A percentile compares a stretch with the other conserved stretches of the same genome.
phyloP scores from a whole-genome alignment of 2,888 invertebrate species.

The Drosophila mimica region DNA sequence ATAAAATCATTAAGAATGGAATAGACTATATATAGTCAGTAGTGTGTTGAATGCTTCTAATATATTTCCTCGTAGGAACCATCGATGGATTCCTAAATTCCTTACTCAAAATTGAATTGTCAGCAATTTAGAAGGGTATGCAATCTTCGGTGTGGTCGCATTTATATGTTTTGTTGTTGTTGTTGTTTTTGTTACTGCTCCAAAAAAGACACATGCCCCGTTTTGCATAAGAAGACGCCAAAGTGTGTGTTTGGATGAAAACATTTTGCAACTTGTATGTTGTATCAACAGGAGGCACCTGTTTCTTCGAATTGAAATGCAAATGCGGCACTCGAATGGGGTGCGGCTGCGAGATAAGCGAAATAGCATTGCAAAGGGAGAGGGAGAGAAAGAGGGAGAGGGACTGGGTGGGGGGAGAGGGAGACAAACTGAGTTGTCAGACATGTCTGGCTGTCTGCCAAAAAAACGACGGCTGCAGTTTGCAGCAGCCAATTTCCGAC shows the following conservation, averaged over 20 bases:
- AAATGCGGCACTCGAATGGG: constrained; percentile 40
- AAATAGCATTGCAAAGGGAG: not conserved
- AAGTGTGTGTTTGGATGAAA: not conserved
- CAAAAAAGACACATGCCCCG: not conserved
- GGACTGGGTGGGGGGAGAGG: not conserved
- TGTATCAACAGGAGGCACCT: constrained; percentile 30
- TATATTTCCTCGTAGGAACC: not conserved
- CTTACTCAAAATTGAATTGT: not conserved
- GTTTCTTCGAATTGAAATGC: constrained; percentile 33
- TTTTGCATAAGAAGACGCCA: not conserved
- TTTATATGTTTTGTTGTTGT: not conserved
- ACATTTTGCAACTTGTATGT: not conserved
- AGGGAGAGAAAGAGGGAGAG: not conserved
- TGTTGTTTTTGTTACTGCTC: not conserved
- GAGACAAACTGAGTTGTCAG: constrained; percentile 27
- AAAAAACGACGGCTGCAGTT: not conserved
- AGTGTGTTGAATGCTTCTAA: no score
- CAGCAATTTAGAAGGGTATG: not conserved
- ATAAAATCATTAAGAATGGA: no score
- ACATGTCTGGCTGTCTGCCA: constrained; percentile 56
- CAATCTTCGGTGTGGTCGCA: not conserved
- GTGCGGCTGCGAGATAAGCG: not conserved
- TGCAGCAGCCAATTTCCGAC: not conserved
- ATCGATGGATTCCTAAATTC: not conserved
- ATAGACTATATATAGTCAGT: no score